Percentiles rank a stretch among this genome's conserved stretches.
Conservation (phyloP, 2,888 invertebrate species). For the Tuberolachnus salignus region DNA sequence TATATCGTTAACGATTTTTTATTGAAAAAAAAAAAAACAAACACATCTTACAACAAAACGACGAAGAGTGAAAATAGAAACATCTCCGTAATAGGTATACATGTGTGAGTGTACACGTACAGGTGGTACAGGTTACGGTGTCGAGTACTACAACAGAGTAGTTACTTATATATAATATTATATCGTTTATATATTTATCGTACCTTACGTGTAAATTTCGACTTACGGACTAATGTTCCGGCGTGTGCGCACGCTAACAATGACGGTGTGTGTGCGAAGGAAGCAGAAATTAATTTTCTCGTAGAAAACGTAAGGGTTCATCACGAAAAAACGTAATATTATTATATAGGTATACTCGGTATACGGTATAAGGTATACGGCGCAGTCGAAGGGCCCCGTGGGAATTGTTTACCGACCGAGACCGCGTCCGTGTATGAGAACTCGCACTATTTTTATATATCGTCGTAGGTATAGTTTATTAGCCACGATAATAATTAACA, state of each 20-base stretch:
- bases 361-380: too few relatives aligned
- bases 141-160: constrained; percentile 6
- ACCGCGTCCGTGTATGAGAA: constrained; percentile 47
- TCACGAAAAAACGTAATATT: constrained; percentile 33
- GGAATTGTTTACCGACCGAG: constrained; percentile 52
- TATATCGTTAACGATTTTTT: constrained; percentile 28
- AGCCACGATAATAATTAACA: constrained; percentile 43
- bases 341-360: neutral
- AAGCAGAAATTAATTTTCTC: constrained; percentile 55
- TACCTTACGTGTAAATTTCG: constrained; percentile 19
- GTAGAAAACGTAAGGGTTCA: constrained; percentile 46
- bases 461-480: constrained; percentile 51
- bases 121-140: constrained; percentile 5
- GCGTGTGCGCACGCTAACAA: constrained; percentile 55
- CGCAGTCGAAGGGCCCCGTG: constrained; percentile 50
- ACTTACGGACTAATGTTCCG: constrained; percentile 48
- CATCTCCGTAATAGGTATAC: constrained; percentile 15
- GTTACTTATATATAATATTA: too few relatives aligned
- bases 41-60: neutral
- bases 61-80: constrained; percentile 21
- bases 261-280: constrained; percentile 40
- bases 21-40: constrained; percentile 16
- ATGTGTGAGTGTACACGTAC: neutral
- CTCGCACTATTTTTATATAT: constrained; percentile 41
- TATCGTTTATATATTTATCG: too few relatives aligned